Evolutionary conservation across 2,888 invertebrate species (phyloP), one percentile per base, ranked within the genome.

Genomic region (Pomacea canaliculata): DNA sequence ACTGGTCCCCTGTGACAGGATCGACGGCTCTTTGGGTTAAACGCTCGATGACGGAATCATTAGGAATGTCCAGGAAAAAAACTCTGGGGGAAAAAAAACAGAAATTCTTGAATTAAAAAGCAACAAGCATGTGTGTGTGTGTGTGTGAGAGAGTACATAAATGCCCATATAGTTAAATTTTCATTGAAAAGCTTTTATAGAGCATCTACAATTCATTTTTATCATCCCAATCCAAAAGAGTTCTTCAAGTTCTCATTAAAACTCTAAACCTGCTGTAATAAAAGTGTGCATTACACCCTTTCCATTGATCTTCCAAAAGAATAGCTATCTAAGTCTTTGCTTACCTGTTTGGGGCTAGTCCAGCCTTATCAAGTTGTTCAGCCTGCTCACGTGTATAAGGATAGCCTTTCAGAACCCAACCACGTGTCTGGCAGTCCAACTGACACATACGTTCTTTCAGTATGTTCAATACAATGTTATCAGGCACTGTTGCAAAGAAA

Each of bases 331-430:
- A 37, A 68, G 27, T 19, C 12, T n/a, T n/a, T 68, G 70, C 72
- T 63, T 73, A 90, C 91, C 91, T 90, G 82, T 90, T 91, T 7
- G 91, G 90, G 49, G 84, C 81, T 73, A 89, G 86, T 18, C 90
- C 90, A 63, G 86, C 87, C 70, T 85, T 85, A 13, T 84, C 83
- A 10, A 91, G 84, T 62, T 86, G 86, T 79, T 91, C 90, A 7
- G 89, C 91, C 79, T 91, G 91, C 72, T 89, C 90, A n/a, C 88
- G 77, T 8, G 87, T 88, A 27, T 83, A 76, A 4, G 91, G 91
- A 74, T 88, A 91, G 0, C 91, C 91, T 80, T 89, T 88, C 72
- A 91, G 81, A 23, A 91, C 90, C 91, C 91, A 91, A 27, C 91
- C 91, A 70, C 90, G 81, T 23, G 87, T 90, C 46, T 89, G 86